Base-by-base conservation (phyloP, 1,140 invertebrate genomes). In the Euura saliciscinereae region DNA sequence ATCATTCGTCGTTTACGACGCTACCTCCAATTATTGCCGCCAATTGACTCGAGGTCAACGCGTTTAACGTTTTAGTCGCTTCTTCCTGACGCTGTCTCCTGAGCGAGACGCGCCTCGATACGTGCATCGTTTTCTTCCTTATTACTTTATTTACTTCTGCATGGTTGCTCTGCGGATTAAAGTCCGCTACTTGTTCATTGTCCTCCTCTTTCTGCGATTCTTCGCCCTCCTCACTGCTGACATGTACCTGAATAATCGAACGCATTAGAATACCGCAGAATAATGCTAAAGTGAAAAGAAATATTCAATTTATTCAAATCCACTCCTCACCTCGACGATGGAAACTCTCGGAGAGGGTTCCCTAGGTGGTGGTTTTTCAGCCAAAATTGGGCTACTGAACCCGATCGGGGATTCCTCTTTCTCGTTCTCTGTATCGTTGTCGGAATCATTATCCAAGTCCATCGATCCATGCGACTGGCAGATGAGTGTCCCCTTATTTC, bases 141-240 rank as follows among this genome's bases (percentile, higher is more conserved):
- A 65, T 70, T 43, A 11, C 66, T 72, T 7, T 75, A 74, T 76
- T 66, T 28, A 13, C 42, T 45, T 7, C 28, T 28, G 5, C 46
- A n/a, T 66, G 73, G 72, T 70, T 45, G 46, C 44, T 59, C 59
- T 68, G 77, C 71, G 28, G n/a, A 69, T 44, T 69, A 68, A 28
- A 66, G 66, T 68, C 71, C 75, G 42, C 70, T 76, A 74, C 6
- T 75, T 45, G 74, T 64, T 72, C 76, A 8, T 82, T 80, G 7
- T 78, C 77, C 2, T 81, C 81, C 64, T 82, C 82, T 68, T 73
- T 79, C 45, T 79, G 78, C 70, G 76, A 80, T 70, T 78, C 80
- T 72, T 83, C 80, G 10, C 78, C 77, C 44, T 84, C 84, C 74
- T 85, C 84, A 45, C 82, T 83, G 77, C 81, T 83, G 6, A 77